phyloP scores from a whole-genome alignment of 2,797 vertebrate genomes.

The Heliangelus exortis region DNA sequence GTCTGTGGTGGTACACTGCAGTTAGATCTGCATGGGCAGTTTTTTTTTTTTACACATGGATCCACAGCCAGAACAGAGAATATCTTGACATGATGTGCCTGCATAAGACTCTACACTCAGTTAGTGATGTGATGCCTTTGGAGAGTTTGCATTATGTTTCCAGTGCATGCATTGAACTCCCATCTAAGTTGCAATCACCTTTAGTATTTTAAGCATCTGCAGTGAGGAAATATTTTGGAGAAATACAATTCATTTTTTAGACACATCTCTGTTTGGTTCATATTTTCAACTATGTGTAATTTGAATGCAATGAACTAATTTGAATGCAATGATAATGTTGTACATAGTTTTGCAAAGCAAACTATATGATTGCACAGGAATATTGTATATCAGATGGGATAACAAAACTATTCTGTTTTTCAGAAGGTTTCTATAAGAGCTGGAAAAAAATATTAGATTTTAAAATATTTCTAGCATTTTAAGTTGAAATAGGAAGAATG shows the following conservation, averaged over 20 bases:
- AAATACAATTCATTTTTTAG: not conserved
- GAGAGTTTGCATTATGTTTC: not conserved
- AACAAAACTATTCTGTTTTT: not conserved
- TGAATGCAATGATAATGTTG: not conserved
- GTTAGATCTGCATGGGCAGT: not conserved
- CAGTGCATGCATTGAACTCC: not conserved
- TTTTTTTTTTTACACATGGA: not conserved
- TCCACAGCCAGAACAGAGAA: not conserved
- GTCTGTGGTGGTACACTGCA: not conserved
- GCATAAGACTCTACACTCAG: rapidly evolving
- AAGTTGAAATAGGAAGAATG: not conserved
- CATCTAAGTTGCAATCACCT: not conserved
- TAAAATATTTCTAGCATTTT: not conserved
- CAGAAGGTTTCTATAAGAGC: not conserved
- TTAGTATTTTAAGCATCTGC: not conserved
- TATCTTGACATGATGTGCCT: not conserved
- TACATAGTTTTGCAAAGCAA: not conserved
- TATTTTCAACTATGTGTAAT: not conserved
- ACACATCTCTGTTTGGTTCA: not conserved
- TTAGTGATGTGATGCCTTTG: not conserved
- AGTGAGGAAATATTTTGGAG: not conserved
- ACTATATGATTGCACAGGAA: not conserved
- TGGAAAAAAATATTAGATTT: not conserved
- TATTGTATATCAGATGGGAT: not conserved
- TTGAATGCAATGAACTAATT: not conserved